A percentile compares a stretch with the other conserved stretches of the same genome.
These are phyloP conservation scores for Micromussa lordhowensis DNA, from an alignment of 92 coral and sea anemone species.

Conservation along the genomic window DNA sequence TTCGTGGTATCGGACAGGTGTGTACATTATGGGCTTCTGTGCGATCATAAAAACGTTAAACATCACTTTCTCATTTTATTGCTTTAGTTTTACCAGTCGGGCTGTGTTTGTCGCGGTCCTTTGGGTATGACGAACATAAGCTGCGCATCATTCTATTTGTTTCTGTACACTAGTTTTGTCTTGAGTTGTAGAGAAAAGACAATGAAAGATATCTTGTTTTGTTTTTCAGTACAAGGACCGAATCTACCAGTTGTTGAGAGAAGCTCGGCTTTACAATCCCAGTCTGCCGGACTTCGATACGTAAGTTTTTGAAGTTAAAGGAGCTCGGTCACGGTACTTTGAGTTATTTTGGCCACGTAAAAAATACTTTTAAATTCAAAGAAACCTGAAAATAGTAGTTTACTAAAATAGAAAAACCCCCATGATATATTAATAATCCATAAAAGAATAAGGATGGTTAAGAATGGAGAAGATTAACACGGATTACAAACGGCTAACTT, in stretches of 20 bases:
- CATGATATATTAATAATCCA: too few relatives aligned
- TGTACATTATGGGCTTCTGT: background rate
- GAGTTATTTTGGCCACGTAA: too few relatives aligned
- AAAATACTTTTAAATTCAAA: too few relatives aligned
- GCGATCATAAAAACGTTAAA: background rate
- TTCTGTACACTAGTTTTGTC: too few relatives aligned
- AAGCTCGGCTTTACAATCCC: constrained; percentile 85
- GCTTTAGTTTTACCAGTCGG: background rate
- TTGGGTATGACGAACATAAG: background rate
- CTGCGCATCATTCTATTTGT: too few relatives aligned
- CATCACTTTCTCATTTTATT: background rate
- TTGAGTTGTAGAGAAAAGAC: background rate
- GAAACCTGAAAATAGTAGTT: too few relatives aligned
- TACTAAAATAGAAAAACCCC: too few relatives aligned
- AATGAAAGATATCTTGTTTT: background rate
- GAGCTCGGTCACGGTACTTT: too few relatives aligned
- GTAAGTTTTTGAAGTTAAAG: constrained; percentile 30
- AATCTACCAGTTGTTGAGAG: constrained; percentile 77
- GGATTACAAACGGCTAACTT: too few relatives aligned
- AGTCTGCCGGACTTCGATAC: constrained; percentile 82
- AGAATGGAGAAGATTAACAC: too few relatives aligned
- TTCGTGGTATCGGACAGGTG: too few relatives aligned
- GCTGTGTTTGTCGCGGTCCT: background rate
- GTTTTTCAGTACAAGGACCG: constrained; percentile 83
- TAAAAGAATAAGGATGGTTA: too few relatives aligned